Conservation (phyloP, 2,113 vertebrate species). For the Phalacrocorax carbo region DNA sequence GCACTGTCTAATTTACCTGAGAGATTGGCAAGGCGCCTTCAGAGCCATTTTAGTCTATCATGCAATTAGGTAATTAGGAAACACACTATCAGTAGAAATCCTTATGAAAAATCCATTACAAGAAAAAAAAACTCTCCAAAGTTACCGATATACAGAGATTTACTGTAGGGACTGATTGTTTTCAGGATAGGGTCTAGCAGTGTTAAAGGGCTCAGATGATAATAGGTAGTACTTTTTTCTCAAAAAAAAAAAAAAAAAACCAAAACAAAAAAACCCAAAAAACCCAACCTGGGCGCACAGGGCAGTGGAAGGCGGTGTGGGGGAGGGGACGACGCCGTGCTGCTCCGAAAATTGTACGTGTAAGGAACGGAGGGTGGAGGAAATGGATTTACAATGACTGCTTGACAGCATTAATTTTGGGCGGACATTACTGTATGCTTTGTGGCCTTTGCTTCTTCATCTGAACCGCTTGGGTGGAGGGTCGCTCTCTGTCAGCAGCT, state of each 20-base stretch:
- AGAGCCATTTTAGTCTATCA: constrained; percentile 64
- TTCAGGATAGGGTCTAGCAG: neutral
- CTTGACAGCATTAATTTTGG: neutral
- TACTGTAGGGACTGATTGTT: neutral
- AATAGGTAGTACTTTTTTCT: neutral
- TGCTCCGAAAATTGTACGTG: neutral
- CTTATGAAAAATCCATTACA: neutral
- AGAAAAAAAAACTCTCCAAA: neutral
- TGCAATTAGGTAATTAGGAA: constrained; percentile 72
- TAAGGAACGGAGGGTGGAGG: neutral
- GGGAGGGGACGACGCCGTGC: neutral
- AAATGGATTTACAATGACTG: neutral
- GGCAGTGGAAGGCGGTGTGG: neutral
- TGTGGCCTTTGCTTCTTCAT: neutral
- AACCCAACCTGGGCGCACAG: neutral
- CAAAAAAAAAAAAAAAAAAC: neutral
- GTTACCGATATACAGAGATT: neutral
- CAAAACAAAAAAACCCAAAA: rapidly evolving
- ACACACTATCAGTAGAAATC: constrained; percentile 26
- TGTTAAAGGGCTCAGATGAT: neutral
- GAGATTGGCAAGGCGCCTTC: constrained; percentile 60
- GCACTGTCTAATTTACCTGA: constrained; percentile 63
- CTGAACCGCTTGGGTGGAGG: neutral
- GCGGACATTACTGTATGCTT: rapidly evolving
- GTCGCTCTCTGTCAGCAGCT: neutral